Percentiles rank a stretch among this genome's conserved stretches.
phyloP scores from a whole-genome alignment of 2,888 invertebrate genomes.

The Cylindroiulus punctatus region DNA sequence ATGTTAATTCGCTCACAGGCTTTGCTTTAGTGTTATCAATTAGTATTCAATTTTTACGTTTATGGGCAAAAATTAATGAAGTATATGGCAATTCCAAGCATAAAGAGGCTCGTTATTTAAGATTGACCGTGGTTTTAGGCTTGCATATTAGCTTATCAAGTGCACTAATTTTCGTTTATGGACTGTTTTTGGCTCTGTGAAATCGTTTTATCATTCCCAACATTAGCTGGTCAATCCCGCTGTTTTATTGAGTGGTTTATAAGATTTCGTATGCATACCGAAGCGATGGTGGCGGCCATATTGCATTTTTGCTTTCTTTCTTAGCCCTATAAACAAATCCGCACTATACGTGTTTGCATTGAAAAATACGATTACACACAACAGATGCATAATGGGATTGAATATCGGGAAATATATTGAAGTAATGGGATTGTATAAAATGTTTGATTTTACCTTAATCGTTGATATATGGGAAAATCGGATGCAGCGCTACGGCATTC shows the following conservation, averaged over 20 bases:
- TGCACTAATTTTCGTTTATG: slow-evolving; percentile 49
- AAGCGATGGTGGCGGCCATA: background rate
- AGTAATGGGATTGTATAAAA: background rate
- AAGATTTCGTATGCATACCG: slow-evolving; percentile 12
- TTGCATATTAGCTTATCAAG: slow-evolving; percentile 44
- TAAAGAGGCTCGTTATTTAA: background rate
- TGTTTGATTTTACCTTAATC: background rate
- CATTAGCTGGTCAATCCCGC: slow-evolving; percentile 39
- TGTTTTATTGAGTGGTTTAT: slow-evolving; percentile 49
- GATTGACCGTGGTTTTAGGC: background rate
- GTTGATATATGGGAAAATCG: background rate
- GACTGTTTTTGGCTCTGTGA: background rate
- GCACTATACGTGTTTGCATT: background rate
- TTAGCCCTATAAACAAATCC: background rate
- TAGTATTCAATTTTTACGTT: background rate
- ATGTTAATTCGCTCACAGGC: background rate
- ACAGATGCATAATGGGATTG: background rate
- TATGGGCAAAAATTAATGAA: background rate
- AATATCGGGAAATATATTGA: background rate
- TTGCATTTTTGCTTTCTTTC: background rate
- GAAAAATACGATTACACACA: background rate
- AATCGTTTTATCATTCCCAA: slow-evolving; percentile 19
- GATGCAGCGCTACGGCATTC: background rate
- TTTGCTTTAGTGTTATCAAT: background rate
- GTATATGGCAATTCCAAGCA: background rate